These are phyloP conservation scores for Erithacus rubecula DNA, from an alignment of 2,797 vertebrate genomes.

Conservation along the genomic window DNA sequence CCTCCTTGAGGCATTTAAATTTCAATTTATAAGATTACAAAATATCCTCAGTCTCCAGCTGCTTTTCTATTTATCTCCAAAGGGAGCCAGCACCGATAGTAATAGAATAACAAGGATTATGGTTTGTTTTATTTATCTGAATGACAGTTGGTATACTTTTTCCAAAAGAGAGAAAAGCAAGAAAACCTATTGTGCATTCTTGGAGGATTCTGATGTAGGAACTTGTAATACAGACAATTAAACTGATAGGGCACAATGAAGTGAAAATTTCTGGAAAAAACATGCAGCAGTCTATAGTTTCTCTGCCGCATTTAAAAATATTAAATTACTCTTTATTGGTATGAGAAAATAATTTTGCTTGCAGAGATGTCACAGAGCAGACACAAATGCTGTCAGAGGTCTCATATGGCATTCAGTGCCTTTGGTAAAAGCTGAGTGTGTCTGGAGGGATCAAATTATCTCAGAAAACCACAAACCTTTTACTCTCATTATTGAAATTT, in stretches of 20 bases:
- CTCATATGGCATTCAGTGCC: not conserved
- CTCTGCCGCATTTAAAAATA: conserved; percentile 15
- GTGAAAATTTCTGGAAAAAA: not conserved
- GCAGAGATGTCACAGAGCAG: conserved; percentile 10
- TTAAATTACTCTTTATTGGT: conserved; percentile 26
- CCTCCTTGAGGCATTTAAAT: conserved; percentile 67
- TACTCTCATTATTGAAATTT: conserved; percentile 66
- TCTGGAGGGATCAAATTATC: conserved; percentile 79
- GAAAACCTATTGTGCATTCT: not conserved
- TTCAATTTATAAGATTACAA: conserved; percentile 65
- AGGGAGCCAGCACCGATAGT: conserved; percentile 31
- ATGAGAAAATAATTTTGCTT: conserved; percentile 40
- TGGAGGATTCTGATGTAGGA: not conserved
- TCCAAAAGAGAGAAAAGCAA: not conserved
- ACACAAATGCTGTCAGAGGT: conserved; percentile 42
- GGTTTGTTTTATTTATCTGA: conserved; percentile 62
- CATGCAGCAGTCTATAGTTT: not conserved
- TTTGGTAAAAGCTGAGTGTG: conserved; percentile 49
- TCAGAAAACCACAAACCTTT: conserved; percentile 68
- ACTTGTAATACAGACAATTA: not conserved
- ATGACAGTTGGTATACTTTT: not conserved
- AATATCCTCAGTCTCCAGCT: conserved; percentile 60
- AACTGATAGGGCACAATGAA: not conserved
- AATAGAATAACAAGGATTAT: conserved; percentile 56
- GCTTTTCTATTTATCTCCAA: conserved; percentile 60